A percentile compares a stretch with the other conserved stretches of the same genome.
Evolutionary conservation across 2,113 vertebrate species (phyloP).

Genomic region (Isurus oxyrinchus): DNA sequence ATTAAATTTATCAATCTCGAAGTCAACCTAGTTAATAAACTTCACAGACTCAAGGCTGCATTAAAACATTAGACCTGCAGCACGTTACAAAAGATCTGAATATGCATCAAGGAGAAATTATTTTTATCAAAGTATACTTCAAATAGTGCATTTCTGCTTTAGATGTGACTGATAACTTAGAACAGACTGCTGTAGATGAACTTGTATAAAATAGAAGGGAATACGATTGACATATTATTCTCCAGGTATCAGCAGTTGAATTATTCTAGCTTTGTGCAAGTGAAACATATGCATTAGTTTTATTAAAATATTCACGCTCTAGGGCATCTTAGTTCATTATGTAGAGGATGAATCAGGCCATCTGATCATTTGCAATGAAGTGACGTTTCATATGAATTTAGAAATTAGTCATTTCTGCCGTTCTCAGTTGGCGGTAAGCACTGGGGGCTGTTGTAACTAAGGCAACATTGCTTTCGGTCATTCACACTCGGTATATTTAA

Average conservation of each 20-base stretch:
- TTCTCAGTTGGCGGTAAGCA: neutral
- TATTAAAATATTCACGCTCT: neutral
- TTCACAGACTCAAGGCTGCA: neutral
- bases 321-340: neutral
- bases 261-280: neutral
- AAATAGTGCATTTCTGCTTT: neutral
- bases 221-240: neutral
- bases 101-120: neutral
- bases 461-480: neutral
- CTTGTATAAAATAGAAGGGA: neutral
- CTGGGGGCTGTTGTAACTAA: neutral
- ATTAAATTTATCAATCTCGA: neutral
- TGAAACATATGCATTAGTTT: neutral
- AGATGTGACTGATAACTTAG: neutral
- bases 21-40: neutral
- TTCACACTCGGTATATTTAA: neutral
- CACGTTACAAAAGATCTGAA: too few species aligned
- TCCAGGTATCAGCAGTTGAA: neutral
- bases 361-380: neutral
- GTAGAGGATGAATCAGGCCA: neutral
- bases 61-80: neutral
- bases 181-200: neutral
- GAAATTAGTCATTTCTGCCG: neutral
- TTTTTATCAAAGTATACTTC: neutral
- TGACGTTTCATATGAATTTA: neutral